Conservation (phyloP, 2,113 vertebrate species). For the Mystacornis crossleyi region DNA sequence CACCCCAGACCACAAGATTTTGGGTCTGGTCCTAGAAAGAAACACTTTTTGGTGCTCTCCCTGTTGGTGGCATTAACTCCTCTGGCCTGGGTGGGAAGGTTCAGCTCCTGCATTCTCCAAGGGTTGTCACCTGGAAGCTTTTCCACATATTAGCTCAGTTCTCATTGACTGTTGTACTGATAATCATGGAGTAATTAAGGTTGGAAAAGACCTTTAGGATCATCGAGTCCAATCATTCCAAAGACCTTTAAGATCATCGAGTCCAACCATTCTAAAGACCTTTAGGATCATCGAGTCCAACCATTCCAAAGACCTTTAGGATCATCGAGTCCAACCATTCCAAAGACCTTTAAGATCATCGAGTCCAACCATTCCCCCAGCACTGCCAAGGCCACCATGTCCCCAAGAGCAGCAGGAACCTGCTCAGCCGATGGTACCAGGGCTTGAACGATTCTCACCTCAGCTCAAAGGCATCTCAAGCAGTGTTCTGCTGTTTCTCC, state of each 20-base stretch:
- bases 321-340: neutral
- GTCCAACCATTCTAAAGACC: neutral
- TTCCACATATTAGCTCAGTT: neutral
- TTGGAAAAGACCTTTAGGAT: neutral
- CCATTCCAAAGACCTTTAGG: too few species aligned
- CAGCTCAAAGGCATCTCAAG: neutral
- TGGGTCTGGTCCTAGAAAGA: neutral
- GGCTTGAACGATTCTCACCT: rapidly evolving
- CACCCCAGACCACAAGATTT: neutral
- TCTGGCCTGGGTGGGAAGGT: neutral
- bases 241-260: too few species aligned
- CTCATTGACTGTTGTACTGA: neutral
- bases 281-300: too few species aligned
- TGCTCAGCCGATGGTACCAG: rapidly evolving
- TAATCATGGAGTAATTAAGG: neutral
- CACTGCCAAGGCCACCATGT: neutral
- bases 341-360: too few species aligned
- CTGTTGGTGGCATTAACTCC: neutral
- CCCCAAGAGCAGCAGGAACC: neutral
- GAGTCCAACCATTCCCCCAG: neutral
- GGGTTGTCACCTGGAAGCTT: neutral
- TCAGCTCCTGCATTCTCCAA: neutral
- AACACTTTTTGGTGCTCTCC: neutral
- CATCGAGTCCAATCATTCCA: neutral
- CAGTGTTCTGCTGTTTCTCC: neutral